A percentile compares a stretch with the other conserved stretches of the same genome.
These are phyloP conservation scores for Dasysyrphus albostriatus DNA, from an alignment of 2,888 invertebrate genomes.

Conservation along the genomic window DNA sequence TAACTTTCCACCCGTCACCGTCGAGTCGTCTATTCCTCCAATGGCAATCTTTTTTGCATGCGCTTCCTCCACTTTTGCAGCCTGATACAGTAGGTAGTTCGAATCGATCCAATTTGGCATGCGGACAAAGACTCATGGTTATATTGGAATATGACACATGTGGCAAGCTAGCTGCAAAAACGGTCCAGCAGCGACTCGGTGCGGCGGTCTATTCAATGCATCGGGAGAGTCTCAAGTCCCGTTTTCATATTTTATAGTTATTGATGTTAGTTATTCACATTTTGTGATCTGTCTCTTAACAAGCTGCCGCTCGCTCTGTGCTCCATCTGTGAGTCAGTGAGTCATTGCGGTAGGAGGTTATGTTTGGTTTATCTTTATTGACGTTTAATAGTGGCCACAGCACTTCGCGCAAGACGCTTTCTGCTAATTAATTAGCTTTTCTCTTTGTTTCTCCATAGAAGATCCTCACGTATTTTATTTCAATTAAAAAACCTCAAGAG, in stretches of 20 bases:
- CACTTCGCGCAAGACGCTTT: conserved; percentile 45
- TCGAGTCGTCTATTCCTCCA: neutral
- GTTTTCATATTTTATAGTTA: conserved; percentile 70
- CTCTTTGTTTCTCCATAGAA: neutral
- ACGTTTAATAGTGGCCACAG: conserved; percentile 50
- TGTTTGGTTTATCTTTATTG: conserved; percentile 50
- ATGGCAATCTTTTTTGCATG: conserved; percentile 16
- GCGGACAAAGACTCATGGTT: conserved; percentile 51
- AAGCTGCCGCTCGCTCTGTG: conserved; percentile 20
- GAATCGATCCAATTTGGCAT: conserved; percentile 65
- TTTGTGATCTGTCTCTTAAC: conserved; percentile 47
- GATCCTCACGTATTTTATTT: conserved; percentile 39
- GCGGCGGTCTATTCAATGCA: neutral
- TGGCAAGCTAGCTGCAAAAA: conserved; percentile 26
- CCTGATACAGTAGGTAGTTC: conserved; percentile 47
- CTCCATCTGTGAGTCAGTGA: conserved; percentile 54
- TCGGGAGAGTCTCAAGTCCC: conserved; percentile 1
- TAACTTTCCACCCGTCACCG: neutral
- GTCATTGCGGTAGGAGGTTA: conserved; percentile 20
- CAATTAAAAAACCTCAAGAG: conserved; percentile 30
- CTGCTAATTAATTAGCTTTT: conserved; percentile 58
- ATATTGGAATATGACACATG: conserved; percentile 67
- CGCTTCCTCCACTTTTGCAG: conserved; percentile 16
- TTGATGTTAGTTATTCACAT: conserved; percentile 57
- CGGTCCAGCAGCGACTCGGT: conserved; percentile 13